Base-by-base conservation (phyloP, 2,888 invertebrate genomes). In the Noctuana brunneofusca region DNA sequence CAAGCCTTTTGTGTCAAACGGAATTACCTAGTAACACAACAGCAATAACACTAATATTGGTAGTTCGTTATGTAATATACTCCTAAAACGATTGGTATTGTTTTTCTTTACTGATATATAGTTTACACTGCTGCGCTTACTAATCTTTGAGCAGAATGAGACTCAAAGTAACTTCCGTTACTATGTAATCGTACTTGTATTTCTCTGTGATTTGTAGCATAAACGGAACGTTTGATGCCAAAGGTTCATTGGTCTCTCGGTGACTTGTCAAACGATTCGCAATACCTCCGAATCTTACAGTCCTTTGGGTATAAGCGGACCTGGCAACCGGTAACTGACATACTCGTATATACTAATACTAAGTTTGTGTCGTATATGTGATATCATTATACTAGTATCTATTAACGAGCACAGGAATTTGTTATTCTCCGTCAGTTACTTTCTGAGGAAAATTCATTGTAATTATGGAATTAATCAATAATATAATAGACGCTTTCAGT, bases 201-300 rank as follows among this genome's bases (percentile, higher is more conserved):
- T 41, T 41, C 41, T 18, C 6, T 41, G 38, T 38, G 41, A 41
- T 41, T 41, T 41, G 4, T 41, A n/a, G 41, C 41, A 16, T 41
- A 11, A 41, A 41, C n/a, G 41, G 9, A 41, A 41, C 41, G 41
- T 41, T 41, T 41, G 41, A 41, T 14, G 41, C 9, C 41, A 8
- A 8, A 16, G 41, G 16, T 41, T 16, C 41, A 16, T 14, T 41
- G 41, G 41, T 41, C 41, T 16, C 41, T 41, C 16, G 9, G 16
- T 41, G 16, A 41, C 16, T 41, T 41, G 41, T 41, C 41, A 16
- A 41, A 41, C 41, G 41, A 16, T 41, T 2, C 41, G 8, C 41
- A 41, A 41, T 41, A 41, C 16, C 41, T 41, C 9, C 4, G 41
- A 16, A 16, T 16, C 16, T 41, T 41, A 14, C 8, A 8, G 12